Base-by-base conservation (phyloP, 2,888 invertebrate species). In the Volucella zonaria region DNA sequence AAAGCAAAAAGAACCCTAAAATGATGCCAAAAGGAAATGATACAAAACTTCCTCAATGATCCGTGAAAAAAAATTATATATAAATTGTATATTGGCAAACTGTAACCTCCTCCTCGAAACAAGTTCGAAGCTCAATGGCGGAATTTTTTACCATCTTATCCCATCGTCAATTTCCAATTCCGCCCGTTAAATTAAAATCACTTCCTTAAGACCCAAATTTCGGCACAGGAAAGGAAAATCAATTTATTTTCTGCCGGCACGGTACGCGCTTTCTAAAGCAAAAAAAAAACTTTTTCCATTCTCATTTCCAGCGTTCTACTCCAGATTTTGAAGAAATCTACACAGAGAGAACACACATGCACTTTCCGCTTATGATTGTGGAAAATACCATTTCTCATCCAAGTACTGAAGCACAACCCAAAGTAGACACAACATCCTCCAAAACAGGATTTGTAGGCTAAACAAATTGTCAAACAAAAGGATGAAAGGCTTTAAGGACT, bases 381-480 rank as follows among this genome's bases (percentile, higher is more conserved):
- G 61, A 66, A 66, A 66, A 52, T 58, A 67, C 40, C 45, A 79
- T 66, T 66, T 51, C 52, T 71, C 8, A 15, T 14, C 56, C 43
- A 23, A 40, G 56, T 62, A 62, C 45, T 14, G 42, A 43, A 40
- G 47, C 8, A 58, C 45, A 47, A 18, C 31, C 62, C 58, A 64
- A 31, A 49, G 51, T 78, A 31, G 31, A 31, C 31, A 78, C 43
- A 71, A 54, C 79, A 73, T 79, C 66, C 79, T 59, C 38, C 52
- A 59, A 61, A 79, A 73, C 73, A 73, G 79, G 79, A 79, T 79
- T 79, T 79, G 79, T 79, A 73, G 79, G 73, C 79, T 73, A 79
- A 79, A 79, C 79, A 79, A 79, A 79, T 79, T 73, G 79, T 79
- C 73, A 79, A 79, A 79, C 79, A 79, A 79, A 79, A 47, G 71